These are phyloP conservation scores for Delia radicum DNA, from an alignment of 1,140 invertebrate genomes.

Conservation along the genomic window DNA sequence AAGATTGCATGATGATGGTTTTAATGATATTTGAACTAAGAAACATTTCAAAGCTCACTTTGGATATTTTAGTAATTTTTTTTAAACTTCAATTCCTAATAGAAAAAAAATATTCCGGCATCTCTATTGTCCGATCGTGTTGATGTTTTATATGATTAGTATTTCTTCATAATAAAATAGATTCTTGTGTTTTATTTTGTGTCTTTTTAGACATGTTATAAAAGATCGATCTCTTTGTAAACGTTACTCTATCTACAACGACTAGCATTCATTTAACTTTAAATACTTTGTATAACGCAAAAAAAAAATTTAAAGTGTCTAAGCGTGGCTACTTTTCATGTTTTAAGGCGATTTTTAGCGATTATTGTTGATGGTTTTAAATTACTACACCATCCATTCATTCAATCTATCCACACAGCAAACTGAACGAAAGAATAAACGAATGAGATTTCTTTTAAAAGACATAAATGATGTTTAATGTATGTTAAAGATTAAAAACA, in stretches of 20 bases:
- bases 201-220: neutral
- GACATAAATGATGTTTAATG: no score
- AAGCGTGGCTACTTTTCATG: conserved; percentile 11
- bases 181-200: neutral
- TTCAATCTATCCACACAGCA: no score
- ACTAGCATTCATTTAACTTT: no score
- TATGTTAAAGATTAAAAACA: neutral
- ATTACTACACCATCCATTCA: neutral
- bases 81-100: no score
- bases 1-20: no score
- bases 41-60: no score
- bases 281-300: no score
- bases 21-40: no score
- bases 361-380: conserved; percentile 12
- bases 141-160: neutral
- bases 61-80: no score
- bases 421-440: neutral
- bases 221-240: neutral
- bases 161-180: neutral
- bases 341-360: conserved; percentile 13
- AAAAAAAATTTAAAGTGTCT: neutral
- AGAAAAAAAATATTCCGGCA: no score
- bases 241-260: no score
- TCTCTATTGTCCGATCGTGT: no score
- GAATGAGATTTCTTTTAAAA: neutral